Percentiles rank a stretch among this genome's conserved stretches.
Conservation (phyloP, 2,888 invertebrate species). For the Meiosimyza platycephala region DNA sequence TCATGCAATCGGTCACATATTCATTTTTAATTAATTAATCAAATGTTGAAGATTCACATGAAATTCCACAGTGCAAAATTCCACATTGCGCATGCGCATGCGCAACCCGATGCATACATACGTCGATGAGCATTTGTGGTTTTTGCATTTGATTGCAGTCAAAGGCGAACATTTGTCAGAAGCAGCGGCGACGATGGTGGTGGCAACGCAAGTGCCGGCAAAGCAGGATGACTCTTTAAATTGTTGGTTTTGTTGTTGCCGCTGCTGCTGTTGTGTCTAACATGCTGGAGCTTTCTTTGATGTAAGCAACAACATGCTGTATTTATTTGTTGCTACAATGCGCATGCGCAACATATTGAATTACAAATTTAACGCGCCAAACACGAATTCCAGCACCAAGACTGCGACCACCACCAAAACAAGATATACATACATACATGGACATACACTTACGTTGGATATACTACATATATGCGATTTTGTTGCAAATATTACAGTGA, state of each 20-base stretch:
- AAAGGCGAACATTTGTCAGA: constrained; percentile 10
- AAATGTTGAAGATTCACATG: constrained; percentile 14
- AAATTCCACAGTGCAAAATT: constrained; percentile 17
- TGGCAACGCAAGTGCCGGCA: not conserved
- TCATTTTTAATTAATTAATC: constrained; percentile 20
- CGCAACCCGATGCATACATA: too few species aligned
- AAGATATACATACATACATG: too few species aligned
- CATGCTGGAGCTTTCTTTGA: not conserved
- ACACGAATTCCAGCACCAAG: constrained; percentile 48
- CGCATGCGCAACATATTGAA: constrained; percentile 34
- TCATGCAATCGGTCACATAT: too few species aligned
- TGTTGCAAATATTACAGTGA: too few species aligned
- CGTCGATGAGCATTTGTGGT: constrained; percentile 13
- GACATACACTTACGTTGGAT: too few species aligned
- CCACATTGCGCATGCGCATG: not conserved
- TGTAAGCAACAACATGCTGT: not conserved
- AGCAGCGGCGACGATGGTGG: not conserved
- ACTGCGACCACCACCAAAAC: not conserved
- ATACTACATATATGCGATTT: too few species aligned
- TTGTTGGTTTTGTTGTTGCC: not conserved
- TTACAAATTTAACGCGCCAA: constrained; percentile 46
- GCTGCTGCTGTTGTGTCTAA: not conserved
- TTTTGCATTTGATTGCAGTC: constrained; percentile 19
- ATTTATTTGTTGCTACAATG: not conserved
- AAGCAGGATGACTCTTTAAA: not conserved